Evolutionary conservation across 1,140 invertebrate genomes (phyloP).

Genomic region (Caerostris darwini): DNA sequence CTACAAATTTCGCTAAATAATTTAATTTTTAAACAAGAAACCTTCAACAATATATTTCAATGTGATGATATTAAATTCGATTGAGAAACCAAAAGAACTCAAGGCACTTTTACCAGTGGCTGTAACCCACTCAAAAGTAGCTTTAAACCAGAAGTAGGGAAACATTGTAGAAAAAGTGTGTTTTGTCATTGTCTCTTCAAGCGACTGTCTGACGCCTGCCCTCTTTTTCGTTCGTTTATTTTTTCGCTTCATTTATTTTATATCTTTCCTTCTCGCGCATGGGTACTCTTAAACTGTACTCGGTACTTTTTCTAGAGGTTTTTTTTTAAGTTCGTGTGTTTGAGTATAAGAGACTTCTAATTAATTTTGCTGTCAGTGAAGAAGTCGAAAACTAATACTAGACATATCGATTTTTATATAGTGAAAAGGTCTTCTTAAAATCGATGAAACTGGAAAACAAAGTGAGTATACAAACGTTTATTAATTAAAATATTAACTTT

Average conservation of each 20-base stretch:
- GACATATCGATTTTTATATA: too few relatives aligned
- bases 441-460: too few relatives aligned
- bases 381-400: background rate
- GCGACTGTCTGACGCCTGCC: background rate
- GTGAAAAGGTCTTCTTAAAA: too few relatives aligned
- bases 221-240: background rate
- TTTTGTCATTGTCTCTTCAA: slow-evolving; percentile 10
- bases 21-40: too few relatives aligned
- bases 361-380: background rate
- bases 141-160: background rate
- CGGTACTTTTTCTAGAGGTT: background rate
- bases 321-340: background rate
- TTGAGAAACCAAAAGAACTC: too few relatives aligned
- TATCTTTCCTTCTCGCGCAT: background rate
- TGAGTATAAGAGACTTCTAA: background rate
- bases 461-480: too few relatives aligned
- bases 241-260: background rate
- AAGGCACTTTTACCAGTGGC: too few relatives aligned
- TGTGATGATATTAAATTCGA: too few relatives aligned
- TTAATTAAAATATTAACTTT: too few relatives aligned
- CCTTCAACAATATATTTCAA: too few relatives aligned
- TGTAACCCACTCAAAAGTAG: background rate
- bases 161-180: background rate
- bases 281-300: background rate
- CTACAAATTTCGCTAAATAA: too few relatives aligned